These are phyloP conservation scores for Hydrozoanthus gracilis DNA, from an alignment of 92 coral and sea anemone genomes.

Conservation along the genomic window DNA sequence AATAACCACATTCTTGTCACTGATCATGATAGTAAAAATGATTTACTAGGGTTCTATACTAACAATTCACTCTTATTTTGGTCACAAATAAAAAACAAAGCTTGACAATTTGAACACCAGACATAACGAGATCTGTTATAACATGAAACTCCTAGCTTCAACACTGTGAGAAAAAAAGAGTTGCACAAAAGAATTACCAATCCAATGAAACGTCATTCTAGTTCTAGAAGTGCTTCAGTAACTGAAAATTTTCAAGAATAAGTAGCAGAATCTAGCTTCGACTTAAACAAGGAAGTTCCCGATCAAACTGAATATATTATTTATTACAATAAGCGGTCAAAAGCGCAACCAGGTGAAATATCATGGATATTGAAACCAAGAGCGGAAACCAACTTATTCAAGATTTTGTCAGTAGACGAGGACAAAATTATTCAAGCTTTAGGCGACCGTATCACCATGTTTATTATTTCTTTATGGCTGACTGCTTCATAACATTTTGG, in stretches of 20 bases:
- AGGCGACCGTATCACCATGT: neutral
- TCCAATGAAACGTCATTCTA: neutral
- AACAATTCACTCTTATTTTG: neutral
- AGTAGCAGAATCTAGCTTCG: neutral
- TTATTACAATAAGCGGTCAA: constrained; percentile 1
- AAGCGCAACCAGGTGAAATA: neutral
- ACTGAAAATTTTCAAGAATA: neutral
- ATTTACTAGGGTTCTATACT: too few species aligned
- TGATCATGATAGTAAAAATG: too few species aligned
- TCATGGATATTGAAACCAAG: neutral
- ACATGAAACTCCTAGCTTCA: neutral
- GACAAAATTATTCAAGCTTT: neutral
- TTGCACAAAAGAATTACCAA: neutral
- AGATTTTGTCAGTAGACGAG: neutral
- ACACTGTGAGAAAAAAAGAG: neutral
- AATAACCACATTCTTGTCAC: too few species aligned
- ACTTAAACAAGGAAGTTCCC: neutral
- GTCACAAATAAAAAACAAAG: neutral
- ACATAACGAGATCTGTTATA: neutral
- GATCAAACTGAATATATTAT: neutral
- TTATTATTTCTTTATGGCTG: neutral
- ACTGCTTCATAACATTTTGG: neutral
- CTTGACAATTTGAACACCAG: neutral
- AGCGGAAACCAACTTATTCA: neutral
- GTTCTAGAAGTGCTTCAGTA: neutral